Evolutionary conservation across 2,113 vertebrate species (phyloP), one percentile per base, ranked within the genome.

Genomic region (Xiphophorus couchianus): DNA sequence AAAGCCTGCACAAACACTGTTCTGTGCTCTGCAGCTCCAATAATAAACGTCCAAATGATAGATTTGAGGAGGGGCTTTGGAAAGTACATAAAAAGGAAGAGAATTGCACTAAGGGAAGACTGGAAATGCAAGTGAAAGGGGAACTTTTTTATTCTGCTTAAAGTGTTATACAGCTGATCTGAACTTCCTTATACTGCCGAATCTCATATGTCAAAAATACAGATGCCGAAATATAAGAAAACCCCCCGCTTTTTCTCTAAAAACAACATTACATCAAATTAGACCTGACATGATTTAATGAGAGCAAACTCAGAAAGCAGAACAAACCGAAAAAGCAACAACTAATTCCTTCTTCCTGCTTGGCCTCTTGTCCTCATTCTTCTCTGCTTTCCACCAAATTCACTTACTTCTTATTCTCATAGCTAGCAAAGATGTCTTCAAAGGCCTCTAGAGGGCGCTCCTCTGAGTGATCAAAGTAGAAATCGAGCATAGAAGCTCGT

Each of bases 351-450:
- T 86, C 93, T 86, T 92, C 88, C 90, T 86, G 90, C 89, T 79
- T 89, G 88, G 91, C 90, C 86, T 90, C 85, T 19, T 83, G 77
- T 66, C 68, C 84, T 83, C 78, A 78, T 62, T 77, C 66, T 39
- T 80, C 78, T 79, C 75, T 81, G 76, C 78, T 92, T 67, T 71
- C 69, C 72, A 83, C 85, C 83, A 86, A 66, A 84, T 82, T 92
- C 95, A 98, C 97, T 99, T 98, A 98, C 97, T 99, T 99, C 93
- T 97, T 99, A 95, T 91, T 97, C 93, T 97, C 96, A 96, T 95
- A 98, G 93, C 96, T 96, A 97, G 96, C 95, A 97, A 98, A 95
- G 97, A 98, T 96, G 97, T 98, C 97, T 94, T 99, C 97, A 90
- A 98, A 97, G 94, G 95, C 95, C 95, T 96, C 97, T 95, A 97